phyloP scores from a whole-genome alignment of 2,113 vertebrate genomes.

The Erythrocercus mccallii region DNA sequence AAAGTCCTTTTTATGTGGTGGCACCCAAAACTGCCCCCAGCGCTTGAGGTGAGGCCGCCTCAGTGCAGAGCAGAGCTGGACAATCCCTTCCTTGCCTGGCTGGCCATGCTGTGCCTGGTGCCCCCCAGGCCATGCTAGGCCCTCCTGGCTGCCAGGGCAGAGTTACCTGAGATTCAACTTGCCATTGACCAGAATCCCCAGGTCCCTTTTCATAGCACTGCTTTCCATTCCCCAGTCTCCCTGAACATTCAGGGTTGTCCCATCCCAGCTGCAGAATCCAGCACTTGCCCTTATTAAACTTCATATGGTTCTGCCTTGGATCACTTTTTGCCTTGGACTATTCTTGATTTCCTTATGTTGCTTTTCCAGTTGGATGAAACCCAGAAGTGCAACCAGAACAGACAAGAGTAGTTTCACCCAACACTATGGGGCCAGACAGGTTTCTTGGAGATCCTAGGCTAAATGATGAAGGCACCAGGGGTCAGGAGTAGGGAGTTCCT shows the following conservation, averaged over 20 bases:
- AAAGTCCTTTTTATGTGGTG: background rate
- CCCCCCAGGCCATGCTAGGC: fast-evolving
- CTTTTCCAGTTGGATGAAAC: background rate
- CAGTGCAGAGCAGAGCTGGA: background rate
- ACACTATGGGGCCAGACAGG: background rate
- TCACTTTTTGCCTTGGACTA: background rate
- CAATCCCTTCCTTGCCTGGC: fast-evolving
- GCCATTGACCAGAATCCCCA: fast-evolving
- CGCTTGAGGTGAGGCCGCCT: fast-evolving
- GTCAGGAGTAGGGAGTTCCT: fast-evolving
- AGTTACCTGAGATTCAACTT: background rate
- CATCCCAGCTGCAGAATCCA: background rate
- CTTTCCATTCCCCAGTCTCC: background rate
- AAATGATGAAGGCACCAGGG: background rate
- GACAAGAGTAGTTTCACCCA: background rate
- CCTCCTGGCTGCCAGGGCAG: background rate
- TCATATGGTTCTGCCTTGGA: background rate
- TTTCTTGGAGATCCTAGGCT: background rate
- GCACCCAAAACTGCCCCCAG: background rate
- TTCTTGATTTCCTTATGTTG: background rate
- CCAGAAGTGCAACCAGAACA: background rate
- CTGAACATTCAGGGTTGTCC: background rate
- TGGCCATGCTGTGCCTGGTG: background rate
- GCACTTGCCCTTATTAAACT: background rate
- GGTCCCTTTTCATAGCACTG: background rate